Evolutionary conservation across 2,888 invertebrate genomes (phyloP), one percentile per base, ranked within the genome.

Genomic region (Coenonympha arcania): DNA sequence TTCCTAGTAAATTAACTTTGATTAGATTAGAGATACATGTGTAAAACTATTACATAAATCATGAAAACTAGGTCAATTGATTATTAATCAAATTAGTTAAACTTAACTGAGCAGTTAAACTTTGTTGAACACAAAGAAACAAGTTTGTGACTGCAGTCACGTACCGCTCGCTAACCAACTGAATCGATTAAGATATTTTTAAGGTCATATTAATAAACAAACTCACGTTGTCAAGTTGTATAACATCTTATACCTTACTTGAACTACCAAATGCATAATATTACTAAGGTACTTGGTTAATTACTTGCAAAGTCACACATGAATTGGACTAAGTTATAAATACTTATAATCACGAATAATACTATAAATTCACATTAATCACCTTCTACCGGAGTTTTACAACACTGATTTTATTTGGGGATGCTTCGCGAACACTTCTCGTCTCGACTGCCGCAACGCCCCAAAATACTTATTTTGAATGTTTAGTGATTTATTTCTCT

Each of bases 21-120:
- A 15, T 8, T 15, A 8, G 24, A 39, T 24, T 39, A 15, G 15
- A 24, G 9, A 24, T 15, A 15, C 39, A 15, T 8, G 48, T 52
- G 53, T 52, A 65, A 69, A 73, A 67, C 54, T 61, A 64, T 82
- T 83, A 84, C 79, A 82, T 84, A 83, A 82, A 84, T 59, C 55
- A 48, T 54, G n/a, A n/a, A 73, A 66, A 64, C 18, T 79, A 76
- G 83, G 82, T 82, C 82, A 79, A 54, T 59, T 44, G 52, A 57
- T 53, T 54, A 20, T n/a, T n/a, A n/a, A n/a, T n/a, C n/a, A n/a
- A n/a, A n/a, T n/a, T n/a, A n/a, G n/a, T n/a, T n/a, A n/a, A n/a
- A n/a, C n/a, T n/a, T n/a, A n/a, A n/a, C n/a, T n/a, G n/a, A n/a
- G n/a, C n/a, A n/a, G n/a, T n/a, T n/a, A n/a, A 4, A 15, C 8